These are phyloP conservation scores for Stichodactyla mertensii DNA, from an alignment of 64 coral and sea anemone species.

Conservation along the genomic window DNA sequence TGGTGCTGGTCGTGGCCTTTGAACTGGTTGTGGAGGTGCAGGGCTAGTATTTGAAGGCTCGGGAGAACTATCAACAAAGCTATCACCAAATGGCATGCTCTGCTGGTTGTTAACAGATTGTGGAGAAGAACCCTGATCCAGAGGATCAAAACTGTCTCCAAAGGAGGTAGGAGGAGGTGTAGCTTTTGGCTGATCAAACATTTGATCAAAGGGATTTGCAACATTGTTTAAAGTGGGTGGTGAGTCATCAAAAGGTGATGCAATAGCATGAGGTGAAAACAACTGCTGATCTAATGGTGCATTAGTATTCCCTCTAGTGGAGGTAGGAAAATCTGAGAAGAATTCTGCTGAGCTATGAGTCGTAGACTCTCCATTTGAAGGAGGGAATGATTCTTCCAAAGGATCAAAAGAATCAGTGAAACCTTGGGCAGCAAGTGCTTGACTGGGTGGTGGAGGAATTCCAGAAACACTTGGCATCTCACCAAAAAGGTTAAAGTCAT, in stretches of 20 bases:
- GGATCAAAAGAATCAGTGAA: constrained; percentile 36
- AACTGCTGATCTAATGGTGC: neutral
- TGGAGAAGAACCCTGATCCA: neutral
- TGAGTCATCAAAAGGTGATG: constrained; percentile 37
- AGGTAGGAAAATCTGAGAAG: neutral
- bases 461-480: neutral
- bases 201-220: constrained; percentile 14
- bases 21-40: neutral
- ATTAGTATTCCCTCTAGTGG: neutral
- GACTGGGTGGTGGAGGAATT: constrained; percentile 13
- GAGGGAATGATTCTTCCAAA: constrained; percentile 19
- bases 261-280: neutral
- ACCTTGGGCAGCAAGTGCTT: neutral
- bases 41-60: neutral
- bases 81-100: neutral
- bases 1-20: constrained; percentile 28
- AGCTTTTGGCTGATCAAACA: neutral
- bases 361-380: neutral
- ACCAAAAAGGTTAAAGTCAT: constrained; percentile 32
- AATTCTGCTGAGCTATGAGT: neutral
- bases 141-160: constrained; percentile 11
- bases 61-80: constrained; percentile 1
- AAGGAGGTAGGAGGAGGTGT: neutral
- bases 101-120: neutral
- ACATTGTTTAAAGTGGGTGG: neutral